Evolutionary conservation across 2,797 vertebrate genomes (phyloP).

Genomic region (Salarias fasciatus): DNA sequence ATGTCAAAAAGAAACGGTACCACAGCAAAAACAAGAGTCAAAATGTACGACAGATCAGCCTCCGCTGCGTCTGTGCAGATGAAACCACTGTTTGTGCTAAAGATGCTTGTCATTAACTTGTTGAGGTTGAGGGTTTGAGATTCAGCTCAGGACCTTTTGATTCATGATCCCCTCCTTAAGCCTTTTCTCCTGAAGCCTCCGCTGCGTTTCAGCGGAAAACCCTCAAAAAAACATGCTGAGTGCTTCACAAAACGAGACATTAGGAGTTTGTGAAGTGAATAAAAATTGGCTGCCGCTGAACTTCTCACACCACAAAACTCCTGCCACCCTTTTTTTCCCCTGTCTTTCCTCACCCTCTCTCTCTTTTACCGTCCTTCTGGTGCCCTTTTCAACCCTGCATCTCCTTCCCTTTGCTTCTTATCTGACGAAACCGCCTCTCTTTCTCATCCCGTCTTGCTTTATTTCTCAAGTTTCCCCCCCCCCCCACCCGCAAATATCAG

Average conservation of each 20-base stretch:
- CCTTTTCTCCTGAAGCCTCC: conserved; percentile 19
- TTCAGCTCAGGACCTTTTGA: conserved; percentile 38
- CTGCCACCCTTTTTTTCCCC: conserved; percentile 23
- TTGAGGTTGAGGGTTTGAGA: conserved; percentile 55
- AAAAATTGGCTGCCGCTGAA: conserved; percentile 34
- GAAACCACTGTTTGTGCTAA: conserved; percentile 59
- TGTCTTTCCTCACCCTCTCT: neutral
- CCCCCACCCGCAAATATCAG: conserved; percentile 24
- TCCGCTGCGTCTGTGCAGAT: conserved; percentile 39
- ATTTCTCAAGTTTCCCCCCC: conserved; percentile 16
- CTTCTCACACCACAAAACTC: conserved; percentile 53
- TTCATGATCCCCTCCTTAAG: conserved; percentile 25
- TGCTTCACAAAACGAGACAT: conserved; percentile 45
- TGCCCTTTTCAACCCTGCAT: conserved; percentile 18
- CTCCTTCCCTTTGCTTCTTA: conserved; percentile 23
- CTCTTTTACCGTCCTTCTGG: conserved; percentile 2
- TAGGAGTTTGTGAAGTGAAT: conserved; percentile 37
- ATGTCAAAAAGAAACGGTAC: neutral
- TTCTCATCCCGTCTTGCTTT: conserved; percentile 24
- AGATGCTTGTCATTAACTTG: conserved; percentile 58
- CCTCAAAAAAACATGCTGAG: conserved; percentile 14
- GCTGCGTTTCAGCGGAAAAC: conserved; percentile 30
- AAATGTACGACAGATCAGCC: conserved; percentile 31
- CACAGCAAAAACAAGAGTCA: conserved; percentile 50
- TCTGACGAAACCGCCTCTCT: conserved; percentile 12